Evolutionary conservation across 2,888 invertebrate species (phyloP), one percentile per base, ranked within the genome.

Genomic region (Hanleya hanleyi): DNA sequence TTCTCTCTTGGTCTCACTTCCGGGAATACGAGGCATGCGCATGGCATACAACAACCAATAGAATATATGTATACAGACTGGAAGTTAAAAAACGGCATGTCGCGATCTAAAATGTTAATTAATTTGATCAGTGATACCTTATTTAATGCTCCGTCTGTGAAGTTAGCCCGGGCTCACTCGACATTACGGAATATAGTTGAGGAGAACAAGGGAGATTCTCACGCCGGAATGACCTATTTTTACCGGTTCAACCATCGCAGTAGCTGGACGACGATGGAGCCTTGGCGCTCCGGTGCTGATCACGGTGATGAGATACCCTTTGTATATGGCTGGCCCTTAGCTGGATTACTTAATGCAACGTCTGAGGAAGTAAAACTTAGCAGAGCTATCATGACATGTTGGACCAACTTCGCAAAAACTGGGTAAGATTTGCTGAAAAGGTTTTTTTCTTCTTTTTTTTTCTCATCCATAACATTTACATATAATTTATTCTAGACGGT

Each of bases 31-130:
- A n/a, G n/a, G n/a, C n/a, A n/a, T 0, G 67, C 66, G 49, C 35
- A 51, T 3, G 4, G 50, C 12, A 51, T 79, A 15, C 57, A 65
- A 18, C 68, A 77, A 15, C 71, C 50, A 12, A 37, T 79, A 22
- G 49, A 36, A 3, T 75, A 70, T 69, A 51, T 76, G 6, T 82
- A 82, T 41, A 80, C 76, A 1, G 77, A 77, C 51, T 80, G 80
- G 80, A 57, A 66, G 26, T 41, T 62, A 4, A n/a, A 38, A 9
- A 71, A 73, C 62, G 75, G 72, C 9, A 64, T 57, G 9, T 67
- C 49, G 22, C 73, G 70, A 3, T 38, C 76, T 15, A 57, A 71
- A n/a, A 38, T 22, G 9, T 12, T 65, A 15, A 18, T 65, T n/a
- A n/a, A n/a, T 36, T 29, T 65, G n/a, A 22, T 65, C 12, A 15